phyloP scores from a whole-genome alignment of 2,888 invertebrate genomes.

The Leptinotarsa peninsularis region DNA sequence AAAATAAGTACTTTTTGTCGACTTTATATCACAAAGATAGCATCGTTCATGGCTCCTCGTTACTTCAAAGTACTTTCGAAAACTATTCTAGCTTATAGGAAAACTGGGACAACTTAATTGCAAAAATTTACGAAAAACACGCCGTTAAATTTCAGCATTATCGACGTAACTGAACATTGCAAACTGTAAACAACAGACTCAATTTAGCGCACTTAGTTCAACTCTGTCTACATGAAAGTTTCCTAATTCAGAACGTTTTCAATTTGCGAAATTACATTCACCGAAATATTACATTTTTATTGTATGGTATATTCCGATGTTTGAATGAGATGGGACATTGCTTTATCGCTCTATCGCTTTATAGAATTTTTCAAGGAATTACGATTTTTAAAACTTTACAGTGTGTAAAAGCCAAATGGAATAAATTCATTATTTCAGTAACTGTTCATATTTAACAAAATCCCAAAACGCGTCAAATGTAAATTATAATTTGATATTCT shows the following conservation, averaged over 20 bases:
- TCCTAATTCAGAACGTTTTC: not conserved
- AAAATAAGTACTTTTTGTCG: no score
- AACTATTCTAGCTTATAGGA: slow-evolving; percentile 36
- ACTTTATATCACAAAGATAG: no score
- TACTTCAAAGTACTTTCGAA: not conserved
- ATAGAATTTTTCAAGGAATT: no score
- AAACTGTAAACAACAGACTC: slow-evolving; percentile 16
- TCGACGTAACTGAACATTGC: slow-evolving; percentile 12
- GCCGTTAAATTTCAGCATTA: slow-evolving; percentile 20
- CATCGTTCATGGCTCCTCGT: not conserved
- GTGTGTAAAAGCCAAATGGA: no score
- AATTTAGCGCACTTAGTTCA: slow-evolving; percentile 2
- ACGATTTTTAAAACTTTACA: no score
- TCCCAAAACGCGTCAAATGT: no score
- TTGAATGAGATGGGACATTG: no score
- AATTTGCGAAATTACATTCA: not conserved
- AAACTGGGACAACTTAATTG: slow-evolving; percentile 12
- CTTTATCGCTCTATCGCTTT: no score
- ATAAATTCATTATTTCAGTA: no score
- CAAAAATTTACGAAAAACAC: slow-evolving; percentile 21
- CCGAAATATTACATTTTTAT: not conserved
- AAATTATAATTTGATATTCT: no score
- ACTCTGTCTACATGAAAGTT: slow-evolving; percentile 3
- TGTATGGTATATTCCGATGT: no score
- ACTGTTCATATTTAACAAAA: no score